phyloP scores from a whole-genome alignment of 2,113 vertebrate genomes.

The Misgurnus anguillicaudatus region DNA sequence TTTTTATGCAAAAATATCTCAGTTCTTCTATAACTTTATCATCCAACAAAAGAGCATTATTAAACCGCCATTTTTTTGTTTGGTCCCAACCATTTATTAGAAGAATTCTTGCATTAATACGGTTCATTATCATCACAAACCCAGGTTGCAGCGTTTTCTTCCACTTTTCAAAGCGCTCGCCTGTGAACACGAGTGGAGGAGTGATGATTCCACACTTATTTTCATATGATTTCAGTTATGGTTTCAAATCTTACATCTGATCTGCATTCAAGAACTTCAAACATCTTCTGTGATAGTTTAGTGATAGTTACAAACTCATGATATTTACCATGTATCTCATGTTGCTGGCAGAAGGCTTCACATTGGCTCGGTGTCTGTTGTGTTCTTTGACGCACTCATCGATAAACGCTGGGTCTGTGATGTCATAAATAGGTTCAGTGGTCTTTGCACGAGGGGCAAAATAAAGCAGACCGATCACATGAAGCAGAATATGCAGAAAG shows the following conservation, averaged over 20 bases:
- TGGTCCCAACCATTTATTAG: too few species aligned
- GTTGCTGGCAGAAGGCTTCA: constrained; percentile 54
- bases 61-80: too few species aligned
- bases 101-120: too few species aligned
- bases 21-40: too few species aligned
- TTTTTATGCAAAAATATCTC: too few species aligned
- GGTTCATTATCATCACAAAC: too few species aligned
- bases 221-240: background rate
- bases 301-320: background rate
- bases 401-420: constrained; percentile 58
- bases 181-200: too few species aligned
- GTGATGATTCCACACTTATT: too few species aligned
- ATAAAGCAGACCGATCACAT: background rate
- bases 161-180: too few species aligned
- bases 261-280: background rate
- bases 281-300: background rate
- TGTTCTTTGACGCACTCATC: constrained; percentile 58
- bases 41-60: too few species aligned
- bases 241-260: background rate
- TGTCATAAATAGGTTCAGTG: constrained; percentile 47
- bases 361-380: constrained; percentile 54
- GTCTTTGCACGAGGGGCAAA: background rate
- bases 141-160: too few species aligned
- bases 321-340: constrained; percentile 69
- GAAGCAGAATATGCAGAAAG: background rate